These are phyloP conservation scores for Drosophila saltans DNA, from an alignment of 1,140 invertebrate species.

Conservation along the genomic window DNA sequence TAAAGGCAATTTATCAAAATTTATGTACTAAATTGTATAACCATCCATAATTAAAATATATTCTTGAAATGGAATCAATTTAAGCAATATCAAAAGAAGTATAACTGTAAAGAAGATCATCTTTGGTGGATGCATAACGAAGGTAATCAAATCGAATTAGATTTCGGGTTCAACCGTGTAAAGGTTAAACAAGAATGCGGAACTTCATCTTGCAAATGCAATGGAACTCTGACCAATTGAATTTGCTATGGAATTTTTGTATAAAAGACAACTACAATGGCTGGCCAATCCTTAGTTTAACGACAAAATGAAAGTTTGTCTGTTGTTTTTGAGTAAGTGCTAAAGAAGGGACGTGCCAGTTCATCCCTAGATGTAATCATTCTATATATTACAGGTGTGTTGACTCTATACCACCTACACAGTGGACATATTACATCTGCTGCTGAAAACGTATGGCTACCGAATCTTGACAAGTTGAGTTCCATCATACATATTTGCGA, in stretches of 20 bases:
- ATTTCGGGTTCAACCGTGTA: neutral
- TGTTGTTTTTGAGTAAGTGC: slow-evolving; percentile 8
- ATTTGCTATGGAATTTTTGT: neutral
- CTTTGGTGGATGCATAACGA: too few species aligned
- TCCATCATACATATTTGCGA: neutral
- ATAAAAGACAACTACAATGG: neutral
- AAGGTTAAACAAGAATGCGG: neutral
- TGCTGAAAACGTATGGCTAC: neutral
- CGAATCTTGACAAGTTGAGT: neutral
- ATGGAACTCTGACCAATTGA: neutral
- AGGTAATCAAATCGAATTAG: too few species aligned
- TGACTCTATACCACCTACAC: neutral
- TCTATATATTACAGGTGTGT: neutral
- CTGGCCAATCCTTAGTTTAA: neutral
- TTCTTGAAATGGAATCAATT: too few species aligned
- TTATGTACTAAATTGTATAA: too few species aligned
- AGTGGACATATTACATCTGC: neutral
- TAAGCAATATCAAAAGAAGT: too few species aligned
- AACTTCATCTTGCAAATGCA: neutral
- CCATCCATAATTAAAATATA: too few species aligned
- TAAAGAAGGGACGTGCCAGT: neutral
- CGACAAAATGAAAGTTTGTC: neutral
- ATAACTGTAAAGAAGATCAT: too few species aligned
- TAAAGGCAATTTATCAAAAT: too few species aligned
- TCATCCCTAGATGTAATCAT: neutral